Evolutionary conservation across 2,888 invertebrate genomes (phyloP).

Genomic region (Nemotelus nigrinus): DNA sequence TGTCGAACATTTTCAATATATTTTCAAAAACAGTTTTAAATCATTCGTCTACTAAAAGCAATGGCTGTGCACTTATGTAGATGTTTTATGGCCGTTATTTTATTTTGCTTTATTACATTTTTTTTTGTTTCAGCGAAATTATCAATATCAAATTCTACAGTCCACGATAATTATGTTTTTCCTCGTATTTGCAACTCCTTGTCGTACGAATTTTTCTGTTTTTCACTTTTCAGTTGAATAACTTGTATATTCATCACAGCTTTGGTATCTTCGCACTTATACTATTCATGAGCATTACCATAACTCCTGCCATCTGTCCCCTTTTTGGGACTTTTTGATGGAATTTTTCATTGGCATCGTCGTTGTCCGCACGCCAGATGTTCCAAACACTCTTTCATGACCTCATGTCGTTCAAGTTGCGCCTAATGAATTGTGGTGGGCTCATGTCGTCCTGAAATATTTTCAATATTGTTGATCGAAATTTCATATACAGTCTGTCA

Average conservation of each 20-base stretch:
- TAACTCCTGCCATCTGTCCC: conserved; percentile 41
- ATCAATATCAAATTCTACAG: neutral
- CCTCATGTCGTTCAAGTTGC: conserved; percentile 47
- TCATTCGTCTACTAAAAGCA: too few relatives aligned
- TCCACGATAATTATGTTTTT: neutral
- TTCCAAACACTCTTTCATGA: conserved; percentile 41
- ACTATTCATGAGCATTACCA: conserved; percentile 34
- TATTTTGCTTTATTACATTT: too few relatives aligned
- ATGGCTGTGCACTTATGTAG: too few relatives aligned
- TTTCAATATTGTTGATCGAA: conserved; percentile 13
- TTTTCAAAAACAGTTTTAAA: too few relatives aligned
- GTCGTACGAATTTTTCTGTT: too few relatives aligned
- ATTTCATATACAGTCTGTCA: conserved; percentile 38
- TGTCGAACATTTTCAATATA: too few relatives aligned
- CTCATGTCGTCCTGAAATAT: neutral
- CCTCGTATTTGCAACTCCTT: too few relatives aligned
- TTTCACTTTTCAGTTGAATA: conserved; percentile 9
- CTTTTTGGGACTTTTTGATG: conserved; percentile 36
- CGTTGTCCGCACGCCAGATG: conserved; percentile 43
- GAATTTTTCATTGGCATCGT: conserved; percentile 42
- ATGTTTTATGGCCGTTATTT: too few relatives aligned
- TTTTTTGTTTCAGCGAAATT: neutral
- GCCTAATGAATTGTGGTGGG: conserved; percentile 45
- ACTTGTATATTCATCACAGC: conserved; percentile 6
- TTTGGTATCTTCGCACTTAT: conserved; percentile 37